phyloP scores from a whole-genome alignment of 1,140 invertebrate genomes.

The Zaprionus gabonicus region DNA sequence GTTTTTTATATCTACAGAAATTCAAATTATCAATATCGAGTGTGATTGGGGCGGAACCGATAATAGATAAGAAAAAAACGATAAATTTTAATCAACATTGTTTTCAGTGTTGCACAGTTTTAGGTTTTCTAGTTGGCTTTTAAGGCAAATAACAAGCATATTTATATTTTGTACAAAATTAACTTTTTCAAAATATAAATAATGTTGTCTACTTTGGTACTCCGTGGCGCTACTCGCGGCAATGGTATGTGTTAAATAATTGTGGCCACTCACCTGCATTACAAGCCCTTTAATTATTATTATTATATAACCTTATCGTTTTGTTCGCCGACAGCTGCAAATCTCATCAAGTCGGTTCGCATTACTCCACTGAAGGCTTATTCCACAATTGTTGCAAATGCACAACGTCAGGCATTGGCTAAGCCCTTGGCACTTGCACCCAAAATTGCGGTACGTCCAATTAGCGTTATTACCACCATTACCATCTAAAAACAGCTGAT shows the following conservation, averaged over 20 bases:
- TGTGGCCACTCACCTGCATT: not conserved
- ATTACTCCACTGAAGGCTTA: conserved; percentile 70
- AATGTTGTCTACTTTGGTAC: conserved; percentile 59
- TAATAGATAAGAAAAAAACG: conserved; percentile 13
- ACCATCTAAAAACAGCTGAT: not conserved
- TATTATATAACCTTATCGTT: conserved; percentile 67
- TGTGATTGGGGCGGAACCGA: conserved; percentile 17
- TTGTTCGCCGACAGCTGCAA: conserved; percentile 55
- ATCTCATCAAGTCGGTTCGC: conserved; percentile 59
- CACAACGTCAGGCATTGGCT: conserved; percentile 49
- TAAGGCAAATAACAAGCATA: conserved; percentile 38
- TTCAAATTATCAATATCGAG: not conserved
- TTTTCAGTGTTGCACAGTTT: conserved; percentile 56
- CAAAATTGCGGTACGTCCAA: conserved; percentile 53
- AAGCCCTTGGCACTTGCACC: conserved; percentile 61
- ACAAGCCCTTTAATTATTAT: not conserved
- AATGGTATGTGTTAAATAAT: conserved; percentile 53
- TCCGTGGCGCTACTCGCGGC: conserved; percentile 55
- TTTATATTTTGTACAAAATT: conserved; percentile 51
- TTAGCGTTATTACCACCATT: not conserved
- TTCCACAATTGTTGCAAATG: conserved; percentile 64
- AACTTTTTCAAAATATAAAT: conserved; percentile 18
- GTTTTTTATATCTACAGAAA: not conserved
- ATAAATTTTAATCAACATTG: conserved; percentile 14
- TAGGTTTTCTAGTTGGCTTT: conserved; percentile 17